Evolutionary conservation across 2,797 vertebrate genomes (phyloP).

Genomic region (Pyrocephalus nanus): DNA sequence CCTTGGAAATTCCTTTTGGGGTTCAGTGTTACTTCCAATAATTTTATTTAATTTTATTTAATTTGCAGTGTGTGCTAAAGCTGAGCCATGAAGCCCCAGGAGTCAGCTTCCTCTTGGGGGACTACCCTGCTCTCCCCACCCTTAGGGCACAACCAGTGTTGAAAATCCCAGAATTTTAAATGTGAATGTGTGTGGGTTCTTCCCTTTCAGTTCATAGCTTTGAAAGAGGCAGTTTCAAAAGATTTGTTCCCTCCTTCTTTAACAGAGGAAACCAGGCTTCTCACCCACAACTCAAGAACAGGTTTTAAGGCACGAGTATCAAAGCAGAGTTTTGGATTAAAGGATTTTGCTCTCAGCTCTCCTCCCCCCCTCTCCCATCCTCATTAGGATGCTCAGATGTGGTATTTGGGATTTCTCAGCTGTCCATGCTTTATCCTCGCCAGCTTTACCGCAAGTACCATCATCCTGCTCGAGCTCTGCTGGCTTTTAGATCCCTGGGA

Average conservation of each 20-base stretch:
- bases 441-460: not conserved
- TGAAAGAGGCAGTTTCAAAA: not conserved
- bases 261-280: not conserved
- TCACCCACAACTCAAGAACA: not conserved
- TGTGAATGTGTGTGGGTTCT: fast-evolving
- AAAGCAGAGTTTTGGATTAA: not conserved
- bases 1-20: not conserved
- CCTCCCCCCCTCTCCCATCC: not conserved
- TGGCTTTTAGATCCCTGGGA: fast-evolving
- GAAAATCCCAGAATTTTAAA: not conserved
- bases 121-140: not conserved
- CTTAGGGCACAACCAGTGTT: not conserved
- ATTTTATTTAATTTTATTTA: not conserved
- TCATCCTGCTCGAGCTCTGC: not conserved
- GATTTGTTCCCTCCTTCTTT: not conserved
- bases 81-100: not conserved
- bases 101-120: not conserved
- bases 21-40: not conserved
- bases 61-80: not conserved
- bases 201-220: not conserved
- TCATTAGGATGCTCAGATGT: not conserved
- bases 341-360: not conserved
- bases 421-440: fast-evolving
- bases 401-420: not conserved
- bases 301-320: not conserved